These are phyloP conservation scores for Muschampia plurimacula DNA, from an alignment of 2,888 invertebrate genomes.

Conservation along the genomic window DNA sequence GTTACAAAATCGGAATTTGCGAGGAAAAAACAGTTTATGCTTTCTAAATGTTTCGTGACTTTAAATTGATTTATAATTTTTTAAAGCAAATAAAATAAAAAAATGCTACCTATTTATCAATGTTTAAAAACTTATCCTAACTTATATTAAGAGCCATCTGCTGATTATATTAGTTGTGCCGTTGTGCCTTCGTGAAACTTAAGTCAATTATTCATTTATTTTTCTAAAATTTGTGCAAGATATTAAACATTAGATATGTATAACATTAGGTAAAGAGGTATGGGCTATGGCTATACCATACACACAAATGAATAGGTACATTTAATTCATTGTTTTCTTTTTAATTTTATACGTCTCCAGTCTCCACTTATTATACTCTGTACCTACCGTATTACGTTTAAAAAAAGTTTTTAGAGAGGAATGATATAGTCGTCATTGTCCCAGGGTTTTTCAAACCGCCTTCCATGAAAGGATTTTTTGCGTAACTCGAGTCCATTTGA, in stretches of 20 bases:
- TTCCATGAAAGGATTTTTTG: conserved; percentile 32
- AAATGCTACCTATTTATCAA: neutral
- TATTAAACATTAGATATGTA: neutral
- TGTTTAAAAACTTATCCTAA: too few species aligned
- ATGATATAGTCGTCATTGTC: conserved; percentile 7
- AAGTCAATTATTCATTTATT: neutral
- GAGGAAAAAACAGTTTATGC: neutral
- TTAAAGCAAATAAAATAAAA: neutral
- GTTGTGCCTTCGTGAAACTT: too few species aligned
- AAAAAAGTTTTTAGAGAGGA: neutral
- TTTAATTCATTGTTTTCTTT: neutral
- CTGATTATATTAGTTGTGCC: too few species aligned
- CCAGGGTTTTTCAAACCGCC: conserved; percentile 20
- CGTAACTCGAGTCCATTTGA: conserved; percentile 32
- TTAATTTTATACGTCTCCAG: conserved; percentile 6
- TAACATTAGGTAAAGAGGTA: too few species aligned
- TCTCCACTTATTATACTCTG: neutral
- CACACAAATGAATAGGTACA: too few species aligned
- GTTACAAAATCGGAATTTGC: neutral
- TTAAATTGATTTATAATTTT: neutral
- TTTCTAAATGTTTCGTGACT: conserved; percentile 10
- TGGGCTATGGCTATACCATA: too few species aligned
- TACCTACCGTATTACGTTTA: neutral
- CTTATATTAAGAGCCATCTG: too few species aligned
- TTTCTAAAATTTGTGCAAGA: neutral